Evolutionary conservation across 2,113 vertebrate genomes (phyloP), one percentile per base, ranked within the genome.

Genomic region (Alaudala cheleensis): DNA sequence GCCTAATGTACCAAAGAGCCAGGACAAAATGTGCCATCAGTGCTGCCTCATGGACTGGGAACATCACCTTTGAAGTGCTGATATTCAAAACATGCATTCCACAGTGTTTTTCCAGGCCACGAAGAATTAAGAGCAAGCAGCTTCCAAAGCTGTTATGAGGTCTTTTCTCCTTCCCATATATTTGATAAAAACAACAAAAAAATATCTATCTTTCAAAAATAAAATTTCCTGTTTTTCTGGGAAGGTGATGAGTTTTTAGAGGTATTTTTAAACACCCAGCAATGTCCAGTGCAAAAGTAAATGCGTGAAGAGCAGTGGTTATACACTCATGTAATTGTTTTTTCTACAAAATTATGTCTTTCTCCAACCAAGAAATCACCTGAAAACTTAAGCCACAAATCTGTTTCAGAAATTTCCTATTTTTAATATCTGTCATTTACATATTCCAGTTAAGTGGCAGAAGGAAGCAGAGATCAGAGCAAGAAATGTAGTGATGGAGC

Each of bases 21-120:
- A 58, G 93, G 87, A 80, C 81, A 81, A 71, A 92, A 56, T 37
- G 90, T 64, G 85, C 90, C 82, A 94, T 71, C 90, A 93, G 96
- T 77, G 93, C 93, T 93, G 81, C 95, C 93, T 96, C 74, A 33
- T 15, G 76, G 79, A 21, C 85, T 37, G 73, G 71, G 31, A 34
- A 16, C 20, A 0, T 25, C 71, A 81, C 85, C 90, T 88, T 12
- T 12, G 42, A 26, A 49, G 69, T 56, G 84, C 86, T 86, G 85
- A 86, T 64, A 40, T 3, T 91, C 64, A 50, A 86, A 97, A 81
- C 29, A 6, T 69, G 51, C 72, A 15, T 54, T 34, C 33, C 17
- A 5, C 21, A 4, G 62, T 28, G 19, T 31, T 92, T 73, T 82
- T 66, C 50, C 74, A 80, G 78, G 23, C 31, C 81, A 65, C 49